phyloP scores from a whole-genome alignment of 2,113 vertebrate genomes.

The Ictidomys tridecemlineatus region DNA sequence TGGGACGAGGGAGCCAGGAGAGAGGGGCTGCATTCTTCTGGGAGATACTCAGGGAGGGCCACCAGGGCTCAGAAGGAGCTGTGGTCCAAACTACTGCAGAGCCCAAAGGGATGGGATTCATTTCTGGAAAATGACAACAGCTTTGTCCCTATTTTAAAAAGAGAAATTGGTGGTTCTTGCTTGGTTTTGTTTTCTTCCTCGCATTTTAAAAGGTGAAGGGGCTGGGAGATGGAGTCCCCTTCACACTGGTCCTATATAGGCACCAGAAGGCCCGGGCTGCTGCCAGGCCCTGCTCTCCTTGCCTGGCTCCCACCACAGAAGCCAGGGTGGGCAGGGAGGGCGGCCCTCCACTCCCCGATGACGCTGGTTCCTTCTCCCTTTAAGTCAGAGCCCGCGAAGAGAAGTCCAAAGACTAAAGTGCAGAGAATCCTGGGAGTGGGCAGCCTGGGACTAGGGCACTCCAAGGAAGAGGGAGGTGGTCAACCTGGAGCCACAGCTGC shows the following conservation, averaged over 20 bases:
- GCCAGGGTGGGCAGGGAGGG: not conserved
- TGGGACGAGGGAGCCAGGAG: not conserved
- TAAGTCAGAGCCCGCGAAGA: not conserved
- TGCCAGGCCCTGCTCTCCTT: not conserved
- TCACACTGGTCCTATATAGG: not conserved
- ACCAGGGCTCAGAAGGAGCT: not conserved
- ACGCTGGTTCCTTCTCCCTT: not conserved
- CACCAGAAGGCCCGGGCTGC: not conserved
- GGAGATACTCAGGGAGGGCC: not conserved
- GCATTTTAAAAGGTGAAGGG: conserved; percentile 65
- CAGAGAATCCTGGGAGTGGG: conserved; percentile 74
- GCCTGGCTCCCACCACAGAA: not conserved
- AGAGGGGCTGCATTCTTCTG: conserved; percentile 60
- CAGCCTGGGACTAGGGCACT: not conserved
- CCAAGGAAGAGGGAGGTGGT: not conserved
- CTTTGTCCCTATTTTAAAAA: conserved; percentile 69
- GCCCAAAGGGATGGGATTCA: conserved; percentile 22
- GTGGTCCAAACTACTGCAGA: conserved; percentile 49
- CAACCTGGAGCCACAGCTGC: not conserved
- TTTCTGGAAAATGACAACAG: conserved; percentile 17
- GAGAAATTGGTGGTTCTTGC: conserved; percentile 54
- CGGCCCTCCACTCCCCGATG: not conserved
- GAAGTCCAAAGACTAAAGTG: conserved; percentile 84
- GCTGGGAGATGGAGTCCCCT: not conserved
- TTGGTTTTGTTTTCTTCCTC: conserved; percentile 60